Conservation (phyloP, 2,797 vertebrate genomes). For the Sebastes diaconus region DNA sequence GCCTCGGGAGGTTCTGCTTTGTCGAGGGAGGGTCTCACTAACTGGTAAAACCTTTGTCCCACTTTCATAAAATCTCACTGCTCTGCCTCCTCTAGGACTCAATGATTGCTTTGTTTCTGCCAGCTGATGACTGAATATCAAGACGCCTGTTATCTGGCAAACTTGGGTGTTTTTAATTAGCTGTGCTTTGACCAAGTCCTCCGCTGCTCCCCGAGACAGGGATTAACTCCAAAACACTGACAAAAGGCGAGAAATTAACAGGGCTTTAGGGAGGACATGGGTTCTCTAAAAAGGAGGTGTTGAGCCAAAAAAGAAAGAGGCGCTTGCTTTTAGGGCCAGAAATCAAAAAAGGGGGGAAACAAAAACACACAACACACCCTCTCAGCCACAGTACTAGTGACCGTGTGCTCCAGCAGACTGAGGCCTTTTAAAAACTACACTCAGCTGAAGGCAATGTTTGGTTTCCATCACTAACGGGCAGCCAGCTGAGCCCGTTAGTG, state of each 20-base stretch:
- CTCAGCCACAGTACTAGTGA: neutral
- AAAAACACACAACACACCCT: neutral
- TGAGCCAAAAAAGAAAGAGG: neutral
- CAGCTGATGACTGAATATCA: slow-evolving; percentile 10
- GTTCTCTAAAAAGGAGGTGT: neutral
- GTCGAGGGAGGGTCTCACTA: neutral
- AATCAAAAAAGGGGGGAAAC: neutral
- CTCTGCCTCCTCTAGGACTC: neutral
- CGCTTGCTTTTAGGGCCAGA: neutral
- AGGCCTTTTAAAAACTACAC: slow-evolving; percentile 31
- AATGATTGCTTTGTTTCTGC: slow-evolving; percentile 11
- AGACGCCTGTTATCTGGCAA: slow-evolving; percentile 7
- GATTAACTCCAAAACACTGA: slow-evolving; percentile 15
- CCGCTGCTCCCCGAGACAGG: neutral
- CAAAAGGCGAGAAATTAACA: neutral
- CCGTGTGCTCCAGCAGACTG: neutral
- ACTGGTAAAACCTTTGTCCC: slow-evolving; percentile 15
- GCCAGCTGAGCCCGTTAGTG: slow-evolving; percentile 28
- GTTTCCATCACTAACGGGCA: neutral
- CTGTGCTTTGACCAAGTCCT: slow-evolving; percentile 7
- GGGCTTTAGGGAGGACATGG: neutral
- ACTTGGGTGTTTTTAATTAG: slow-evolving; percentile 30
- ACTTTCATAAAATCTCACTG: slow-evolving; percentile 7
- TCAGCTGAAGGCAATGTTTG: slow-evolving; percentile 11
- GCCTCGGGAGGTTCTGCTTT: neutral